These are phyloP conservation scores for Limosa lapponica DNA, from an alignment of 2,797 vertebrate species.

Conservation along the genomic window DNA sequence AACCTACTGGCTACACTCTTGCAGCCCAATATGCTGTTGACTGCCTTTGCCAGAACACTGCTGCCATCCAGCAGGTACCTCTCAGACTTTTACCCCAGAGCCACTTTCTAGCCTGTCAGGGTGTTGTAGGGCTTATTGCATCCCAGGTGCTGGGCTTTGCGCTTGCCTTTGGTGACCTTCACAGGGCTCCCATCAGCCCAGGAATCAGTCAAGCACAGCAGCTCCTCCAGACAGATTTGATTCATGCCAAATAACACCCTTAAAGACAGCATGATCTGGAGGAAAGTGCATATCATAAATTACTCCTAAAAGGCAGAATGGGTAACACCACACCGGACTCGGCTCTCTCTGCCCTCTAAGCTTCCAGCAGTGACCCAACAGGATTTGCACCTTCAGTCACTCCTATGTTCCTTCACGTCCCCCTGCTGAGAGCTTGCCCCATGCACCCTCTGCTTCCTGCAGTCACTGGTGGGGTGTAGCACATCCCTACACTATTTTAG, in stretches of 20 bases:
- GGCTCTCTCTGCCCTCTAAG: neutral
- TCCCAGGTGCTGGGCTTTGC: neutral
- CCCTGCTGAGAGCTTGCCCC: accelerated
- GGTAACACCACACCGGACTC: neutral
- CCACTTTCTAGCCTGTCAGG: neutral
- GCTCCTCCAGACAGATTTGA: neutral
- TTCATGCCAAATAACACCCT: neutral
- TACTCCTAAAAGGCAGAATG: neutral
- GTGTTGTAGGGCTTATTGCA: neutral
- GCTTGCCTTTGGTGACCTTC: neutral
- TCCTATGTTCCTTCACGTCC: accelerated
- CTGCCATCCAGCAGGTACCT: neutral
- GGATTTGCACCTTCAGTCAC: neutral
- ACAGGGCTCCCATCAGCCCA: neutral
- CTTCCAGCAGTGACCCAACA: neutral
- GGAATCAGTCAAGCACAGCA: neutral
- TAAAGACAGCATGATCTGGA: neutral
- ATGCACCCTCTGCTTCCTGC: neutral
- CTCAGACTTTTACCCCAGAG: neutral
- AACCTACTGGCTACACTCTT: neutral
- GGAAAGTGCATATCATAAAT: neutral
- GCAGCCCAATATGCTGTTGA: neutral
- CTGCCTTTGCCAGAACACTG: neutral
- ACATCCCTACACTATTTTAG: neutral
- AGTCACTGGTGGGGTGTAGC: accelerated